Percentiles rank a stretch among this genome's conserved stretches.
Evolutionary conservation across 2,797 vertebrate genomes (phyloP).

Genomic region (Parotocinclus haroldoi): DNA sequence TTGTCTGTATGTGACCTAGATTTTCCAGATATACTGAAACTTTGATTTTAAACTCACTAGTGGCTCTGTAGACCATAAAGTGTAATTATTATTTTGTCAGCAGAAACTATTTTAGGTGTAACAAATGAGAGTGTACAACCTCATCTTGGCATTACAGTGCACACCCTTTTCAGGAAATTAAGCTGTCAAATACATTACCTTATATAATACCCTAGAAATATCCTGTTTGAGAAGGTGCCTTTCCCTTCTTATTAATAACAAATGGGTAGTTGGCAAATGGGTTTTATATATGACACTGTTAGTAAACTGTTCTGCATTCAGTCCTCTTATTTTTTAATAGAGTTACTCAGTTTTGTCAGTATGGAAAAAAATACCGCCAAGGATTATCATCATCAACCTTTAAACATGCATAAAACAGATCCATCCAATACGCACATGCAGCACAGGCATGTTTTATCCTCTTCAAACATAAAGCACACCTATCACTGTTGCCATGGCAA

Average conservation of each 20-base stretch:
- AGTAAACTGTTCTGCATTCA: neutral
- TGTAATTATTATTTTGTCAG: neutral
- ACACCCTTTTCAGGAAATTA: neutral
- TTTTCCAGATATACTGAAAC: too few species aligned
- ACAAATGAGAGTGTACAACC: neutral
- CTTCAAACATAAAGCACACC: conserved; percentile 23
- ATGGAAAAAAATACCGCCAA: too few species aligned
- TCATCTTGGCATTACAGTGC: neutral
- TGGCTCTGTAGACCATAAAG: too few species aligned
- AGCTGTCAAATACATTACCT: neutral
- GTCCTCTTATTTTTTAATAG: neutral
- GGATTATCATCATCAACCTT: neutral
- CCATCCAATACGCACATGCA: conserved; percentile 1
- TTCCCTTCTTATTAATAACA: conserved; percentile 1
- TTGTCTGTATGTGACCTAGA: too few species aligned
- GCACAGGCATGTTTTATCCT: neutral
- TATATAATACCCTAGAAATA: neutral
- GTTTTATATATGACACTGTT: too few species aligned
- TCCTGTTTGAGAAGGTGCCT: neutral
- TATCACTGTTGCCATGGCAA: conserved; percentile 49
- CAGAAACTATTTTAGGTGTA: neutral
- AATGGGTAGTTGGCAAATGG: too few species aligned
- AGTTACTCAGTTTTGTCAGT: neutral
- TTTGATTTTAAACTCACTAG: neutral
- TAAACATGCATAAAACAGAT: conserved; percentile 23